Conservation (phyloP, 2,113 vertebrate genomes). For the Scortum barcoo region DNA sequence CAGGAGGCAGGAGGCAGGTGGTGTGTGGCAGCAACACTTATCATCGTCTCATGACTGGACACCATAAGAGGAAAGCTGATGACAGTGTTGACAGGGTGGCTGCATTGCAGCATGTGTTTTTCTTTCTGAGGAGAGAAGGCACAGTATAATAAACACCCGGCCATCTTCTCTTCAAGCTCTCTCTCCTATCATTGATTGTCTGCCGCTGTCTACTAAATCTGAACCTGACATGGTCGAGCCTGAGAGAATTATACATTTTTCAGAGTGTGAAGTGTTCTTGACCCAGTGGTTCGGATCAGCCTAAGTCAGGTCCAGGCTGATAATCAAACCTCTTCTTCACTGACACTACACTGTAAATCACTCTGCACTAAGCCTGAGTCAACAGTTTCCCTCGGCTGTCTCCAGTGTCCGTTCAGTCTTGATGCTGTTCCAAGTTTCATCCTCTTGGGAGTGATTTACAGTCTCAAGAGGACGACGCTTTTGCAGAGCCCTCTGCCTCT, state of each 20-base stretch:
- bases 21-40: neutral
- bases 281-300: slow-evolving; percentile 11
- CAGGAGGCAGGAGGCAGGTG: neutral
- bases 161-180: neutral
- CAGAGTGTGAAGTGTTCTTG: neutral
- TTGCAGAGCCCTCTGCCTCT: neutral
- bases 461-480: neutral
- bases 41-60: neutral
- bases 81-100: neutral
- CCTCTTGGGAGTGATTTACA: slow-evolving; percentile 3
- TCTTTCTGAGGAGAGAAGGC: neutral
- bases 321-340: slow-evolving; percentile 15
- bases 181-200: neutral
- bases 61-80: neutral
- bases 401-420: neutral
- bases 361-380: slow-evolving; percentile 40
- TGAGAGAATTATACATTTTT: neutral
- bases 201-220: slow-evolving; percentile 8
- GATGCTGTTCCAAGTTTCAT: neutral
- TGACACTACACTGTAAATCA: slow-evolving; percentile 25
- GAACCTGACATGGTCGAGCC: slow-evolving; percentile 5
- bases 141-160: neutral
- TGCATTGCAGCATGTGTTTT: neutral
- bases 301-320: neutral
- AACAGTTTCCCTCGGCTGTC: slow-evolving; percentile 14